A percentile compares a stretch with the other conserved stretches of the same genome.
phyloP scores from a whole-genome alignment of 2,888 invertebrate genomes.

The Dynastes grantii region DNA sequence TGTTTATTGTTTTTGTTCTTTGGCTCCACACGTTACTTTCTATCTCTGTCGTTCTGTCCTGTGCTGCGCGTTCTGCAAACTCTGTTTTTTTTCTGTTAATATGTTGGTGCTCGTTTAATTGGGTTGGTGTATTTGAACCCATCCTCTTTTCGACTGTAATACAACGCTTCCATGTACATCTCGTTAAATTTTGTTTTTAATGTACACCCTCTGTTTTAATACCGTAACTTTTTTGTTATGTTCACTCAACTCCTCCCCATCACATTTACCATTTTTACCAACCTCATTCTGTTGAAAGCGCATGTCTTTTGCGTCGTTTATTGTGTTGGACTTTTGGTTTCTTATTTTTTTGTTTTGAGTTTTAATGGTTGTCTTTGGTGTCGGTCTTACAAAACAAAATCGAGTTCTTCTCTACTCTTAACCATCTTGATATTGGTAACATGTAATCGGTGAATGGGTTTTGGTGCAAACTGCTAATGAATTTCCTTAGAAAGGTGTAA shows the following conservation, averaged over 20 bases:
- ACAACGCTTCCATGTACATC: neutral
- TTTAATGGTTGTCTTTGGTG: constrained; percentile 40
- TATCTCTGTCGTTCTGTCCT: constrained; percentile 48
- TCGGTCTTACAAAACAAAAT: constrained; percentile 35
- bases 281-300: constrained; percentile 23
- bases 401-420: constrained; percentile 18
- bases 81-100: constrained; percentile 11
- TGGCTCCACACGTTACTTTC: constrained; percentile 38
- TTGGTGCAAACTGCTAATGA: neutral
- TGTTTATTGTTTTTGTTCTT: constrained; percentile 10
- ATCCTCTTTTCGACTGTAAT: neutral
- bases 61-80: constrained; percentile 44
- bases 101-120: constrained; percentile 42
- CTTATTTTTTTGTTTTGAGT: constrained; percentile 11
- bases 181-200: constrained; percentile 23
- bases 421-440: constrained; percentile 36
- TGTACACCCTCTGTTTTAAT: neutral
- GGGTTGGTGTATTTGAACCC: constrained; percentile 32
- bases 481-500: constrained; percentile 33
- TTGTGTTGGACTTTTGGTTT: constrained; percentile 35
- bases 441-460: constrained; percentile 17
- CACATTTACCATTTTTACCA: neutral
- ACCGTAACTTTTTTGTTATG: neutral
- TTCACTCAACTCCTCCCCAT: neutral
- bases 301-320: constrained; percentile 29